Evolutionary conservation across 2,888 invertebrate genomes (phyloP).

Genomic region (Lasioglossum leucozonium): DNA sequence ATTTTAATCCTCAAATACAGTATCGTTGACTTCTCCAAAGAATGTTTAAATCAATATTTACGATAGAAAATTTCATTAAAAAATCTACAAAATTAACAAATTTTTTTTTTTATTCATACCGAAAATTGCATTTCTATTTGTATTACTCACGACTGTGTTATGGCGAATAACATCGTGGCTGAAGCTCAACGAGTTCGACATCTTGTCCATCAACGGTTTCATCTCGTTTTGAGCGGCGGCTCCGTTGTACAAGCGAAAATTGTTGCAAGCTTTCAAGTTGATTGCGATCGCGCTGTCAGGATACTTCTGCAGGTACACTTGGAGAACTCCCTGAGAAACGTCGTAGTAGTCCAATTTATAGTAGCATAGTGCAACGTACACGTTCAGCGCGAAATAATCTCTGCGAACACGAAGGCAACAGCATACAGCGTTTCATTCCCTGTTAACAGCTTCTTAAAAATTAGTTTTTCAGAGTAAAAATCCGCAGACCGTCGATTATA

Average conservation of each 20-base stretch:
- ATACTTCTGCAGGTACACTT: constrained; percentile 95
- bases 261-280: constrained; percentile 95
- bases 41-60: no score
- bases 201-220: constrained; percentile 90
- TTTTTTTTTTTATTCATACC: no score
- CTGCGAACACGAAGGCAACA: constrained; percentile 34
- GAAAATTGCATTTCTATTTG: background rate
- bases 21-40: no score
- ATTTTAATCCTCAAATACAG: background rate
- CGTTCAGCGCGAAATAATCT: constrained; percentile 96
- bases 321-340: constrained; percentile 98
- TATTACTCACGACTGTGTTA: constrained; percentile 90
- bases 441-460: no score
- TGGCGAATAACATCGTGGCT: constrained; percentile 97
- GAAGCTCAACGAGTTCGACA: constrained; percentile 89
- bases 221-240: constrained; percentile 97
- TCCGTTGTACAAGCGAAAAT: constrained; percentile 95
- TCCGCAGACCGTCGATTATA: background rate
- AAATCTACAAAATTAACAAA: no score
- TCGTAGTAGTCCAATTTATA: constrained; percentile 99
- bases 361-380: constrained; percentile 98
- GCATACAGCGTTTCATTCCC: background rate
- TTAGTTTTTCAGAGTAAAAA: no score
- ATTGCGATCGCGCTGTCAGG: constrained; percentile 97
- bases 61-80: no score